Percentiles rank a stretch among this genome's conserved stretches.
Evolutionary conservation across 2,888 invertebrate species (phyloP).

Genomic region (Syrphus vitripennis): DNA sequence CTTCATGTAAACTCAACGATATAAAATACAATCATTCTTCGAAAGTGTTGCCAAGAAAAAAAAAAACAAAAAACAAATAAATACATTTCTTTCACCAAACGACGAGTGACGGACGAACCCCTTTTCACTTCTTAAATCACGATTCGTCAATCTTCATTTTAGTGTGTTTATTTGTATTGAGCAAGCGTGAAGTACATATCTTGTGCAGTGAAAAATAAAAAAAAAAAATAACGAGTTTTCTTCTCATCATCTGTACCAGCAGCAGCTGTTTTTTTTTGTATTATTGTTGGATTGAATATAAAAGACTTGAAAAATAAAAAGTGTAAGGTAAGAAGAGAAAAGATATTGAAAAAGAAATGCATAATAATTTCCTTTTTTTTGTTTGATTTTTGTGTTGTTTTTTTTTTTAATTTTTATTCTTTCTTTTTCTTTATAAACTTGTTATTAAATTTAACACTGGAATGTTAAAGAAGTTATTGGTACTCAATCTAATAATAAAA

Average conservation of each 20-base stretch:
- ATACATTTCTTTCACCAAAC: slow-evolving; percentile 37
- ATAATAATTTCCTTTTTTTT: slow-evolving; percentile 14
- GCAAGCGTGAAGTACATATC: slow-evolving; percentile 37
- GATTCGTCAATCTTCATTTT: slow-evolving; percentile 20
- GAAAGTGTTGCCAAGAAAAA: slow-evolving; percentile 35
- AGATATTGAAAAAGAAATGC: slow-evolving; percentile 16
- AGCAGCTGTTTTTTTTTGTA: slow-evolving; percentile 7
- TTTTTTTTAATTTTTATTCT: neutral
- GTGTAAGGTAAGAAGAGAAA: neutral
- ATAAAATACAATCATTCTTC: slow-evolving; percentile 12
- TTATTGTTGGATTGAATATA: slow-evolving; percentile 5
- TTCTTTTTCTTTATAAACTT: neutral
- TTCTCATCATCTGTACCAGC: neutral
- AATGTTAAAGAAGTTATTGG: neutral
- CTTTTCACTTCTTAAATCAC: slow-evolving; percentile 29
- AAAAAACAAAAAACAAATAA: neutral
- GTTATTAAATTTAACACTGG: neutral
- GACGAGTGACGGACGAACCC: neutral
- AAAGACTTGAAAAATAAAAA: neutral
- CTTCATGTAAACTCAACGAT: neutral
- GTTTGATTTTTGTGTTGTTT: neutral
- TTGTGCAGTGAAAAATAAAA: slow-evolving; percentile 19
- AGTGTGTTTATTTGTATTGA: slow-evolving; percentile 30
- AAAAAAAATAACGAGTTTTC: slow-evolving; percentile 28
- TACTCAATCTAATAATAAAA: neutral